Conservation (phyloP, 2,888 invertebrate genomes). For the Cheilosia vernalis region DNA sequence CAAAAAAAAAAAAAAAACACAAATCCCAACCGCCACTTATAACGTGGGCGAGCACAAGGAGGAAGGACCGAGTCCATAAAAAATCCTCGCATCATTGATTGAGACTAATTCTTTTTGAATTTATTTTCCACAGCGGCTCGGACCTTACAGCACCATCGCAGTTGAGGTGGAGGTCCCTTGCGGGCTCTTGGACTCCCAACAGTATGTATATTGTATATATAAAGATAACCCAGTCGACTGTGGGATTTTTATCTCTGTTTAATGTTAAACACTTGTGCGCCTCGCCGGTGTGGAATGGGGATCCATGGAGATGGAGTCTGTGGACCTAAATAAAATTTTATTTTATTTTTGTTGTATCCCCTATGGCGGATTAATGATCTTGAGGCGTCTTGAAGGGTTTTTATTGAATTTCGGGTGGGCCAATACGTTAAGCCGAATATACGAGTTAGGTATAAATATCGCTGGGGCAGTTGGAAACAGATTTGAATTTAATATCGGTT, state of each 20-base stretch:
- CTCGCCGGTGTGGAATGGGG: constrained; percentile 27
- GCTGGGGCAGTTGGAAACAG: constrained; percentile 14
- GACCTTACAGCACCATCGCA: not conserved
- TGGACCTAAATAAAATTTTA: constrained; percentile 57
- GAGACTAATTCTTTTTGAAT: constrained; percentile 69
- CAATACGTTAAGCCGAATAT: constrained; percentile 24
- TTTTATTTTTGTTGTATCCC: constrained; percentile 17
- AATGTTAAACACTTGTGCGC: constrained; percentile 68
- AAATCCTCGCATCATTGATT: constrained; percentile 70
- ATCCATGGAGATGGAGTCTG: constrained; percentile 31
- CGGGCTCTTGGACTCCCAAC: constrained; percentile 9
- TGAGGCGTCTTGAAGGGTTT: constrained; percentile 46
- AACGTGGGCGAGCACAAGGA: constrained; percentile 38
- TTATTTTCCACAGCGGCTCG: constrained; percentile 40
- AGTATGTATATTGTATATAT: not conserved
- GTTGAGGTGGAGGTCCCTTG: constrained; percentile 16
- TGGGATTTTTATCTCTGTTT: constrained; percentile 73
- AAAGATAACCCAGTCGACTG: constrained; percentile 65
- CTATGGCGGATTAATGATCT: constrained; percentile 45
- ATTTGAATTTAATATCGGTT: constrained; percentile 56
- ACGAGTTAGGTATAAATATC: too few relatives aligned
- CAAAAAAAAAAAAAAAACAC: not conserved
- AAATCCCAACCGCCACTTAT: constrained; percentile 3
- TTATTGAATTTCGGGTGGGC: constrained; percentile 67
- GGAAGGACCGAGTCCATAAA: constrained; percentile 47